Conservation (phyloP, 2,888 invertebrate species). For the Ectemnius continuus region DNA sequence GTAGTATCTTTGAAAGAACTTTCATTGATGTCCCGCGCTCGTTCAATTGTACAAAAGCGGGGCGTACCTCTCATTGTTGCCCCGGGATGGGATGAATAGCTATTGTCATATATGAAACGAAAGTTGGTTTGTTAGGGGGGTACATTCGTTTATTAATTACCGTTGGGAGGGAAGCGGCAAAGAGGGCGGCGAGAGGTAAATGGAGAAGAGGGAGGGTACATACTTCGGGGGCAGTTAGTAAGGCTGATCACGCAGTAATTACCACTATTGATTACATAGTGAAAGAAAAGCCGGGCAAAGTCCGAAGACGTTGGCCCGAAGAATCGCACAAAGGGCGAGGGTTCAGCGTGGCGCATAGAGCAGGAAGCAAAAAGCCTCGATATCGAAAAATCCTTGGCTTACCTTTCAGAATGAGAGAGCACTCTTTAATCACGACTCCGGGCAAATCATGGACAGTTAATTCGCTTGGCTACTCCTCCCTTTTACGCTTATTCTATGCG, state of each 20-base stretch:
- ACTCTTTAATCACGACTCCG: conserved; percentile 58
- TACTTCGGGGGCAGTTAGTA: not conserved
- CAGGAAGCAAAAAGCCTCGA: conserved; percentile 28
- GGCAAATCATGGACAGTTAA: conserved; percentile 61
- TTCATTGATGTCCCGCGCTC: not conserved
- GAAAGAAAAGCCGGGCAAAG: conserved; percentile 16
- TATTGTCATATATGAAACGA: no score
- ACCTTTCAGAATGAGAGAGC: conserved; percentile 42
- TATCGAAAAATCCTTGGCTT: conserved; percentile 53
- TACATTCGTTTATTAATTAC: not conserved
- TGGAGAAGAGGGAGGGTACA: not conserved
- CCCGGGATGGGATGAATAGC: no score
- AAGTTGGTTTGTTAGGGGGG: not conserved
- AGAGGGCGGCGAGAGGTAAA: not conserved
- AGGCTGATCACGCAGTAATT: conserved; percentile 2
- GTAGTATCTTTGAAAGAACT: conserved; percentile 34
- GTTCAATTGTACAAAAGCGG: no score
- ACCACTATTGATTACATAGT: conserved; percentile 10
- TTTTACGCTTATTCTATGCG: conserved; percentile 56
- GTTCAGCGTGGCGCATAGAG: conserved; percentile 9
- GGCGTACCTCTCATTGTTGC: no score
- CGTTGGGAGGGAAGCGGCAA: not conserved
- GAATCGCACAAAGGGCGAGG: conserved; percentile 9
- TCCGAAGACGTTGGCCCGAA: conserved; percentile 3
- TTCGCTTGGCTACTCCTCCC: conserved; percentile 56